Percentiles rank a stretch among this genome's conserved stretches.
phyloP scores from a whole-genome alignment of 2,888 invertebrate genomes.

The Hirtodrosophila histrioides region DNA sequence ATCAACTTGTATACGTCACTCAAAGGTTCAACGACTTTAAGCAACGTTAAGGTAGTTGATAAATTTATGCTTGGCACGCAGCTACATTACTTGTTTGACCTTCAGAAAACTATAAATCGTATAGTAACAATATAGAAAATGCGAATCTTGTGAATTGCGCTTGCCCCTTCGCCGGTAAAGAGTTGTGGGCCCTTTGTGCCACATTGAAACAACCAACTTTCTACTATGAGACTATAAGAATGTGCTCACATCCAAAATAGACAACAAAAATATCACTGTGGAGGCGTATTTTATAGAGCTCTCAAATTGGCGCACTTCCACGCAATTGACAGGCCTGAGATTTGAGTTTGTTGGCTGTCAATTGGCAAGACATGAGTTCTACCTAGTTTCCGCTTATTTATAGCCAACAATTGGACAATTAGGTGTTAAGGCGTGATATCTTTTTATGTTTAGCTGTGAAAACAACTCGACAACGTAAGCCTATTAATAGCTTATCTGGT shows the following conservation, averaged over 20 bases:
- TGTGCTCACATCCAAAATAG: slow-evolving; percentile 20
- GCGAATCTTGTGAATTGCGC: slow-evolving; percentile 24
- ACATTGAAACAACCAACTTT: slow-evolving; percentile 40
- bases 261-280: slow-evolving; percentile 16
- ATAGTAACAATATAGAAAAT: slow-evolving; percentile 34
- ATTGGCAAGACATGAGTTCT: slow-evolving; percentile 31
- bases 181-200: slow-evolving; percentile 32
- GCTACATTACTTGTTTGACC: slow-evolving; percentile 60
- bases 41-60: slow-evolving; percentile 4
- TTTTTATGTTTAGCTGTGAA: slow-evolving; percentile 21
- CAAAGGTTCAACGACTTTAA: slow-evolving; percentile 59
- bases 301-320: slow-evolving; percentile 28
- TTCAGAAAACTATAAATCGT: slow-evolving; percentile 59
- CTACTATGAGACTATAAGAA: slow-evolving; percentile 15
- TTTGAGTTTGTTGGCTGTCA: slow-evolving; percentile 50
- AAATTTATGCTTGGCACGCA: slow-evolving; percentile 64
- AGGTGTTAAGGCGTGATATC: slow-evolving; percentile 47
- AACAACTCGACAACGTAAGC: slow-evolving; percentile 42
- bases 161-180: background rate
- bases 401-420: slow-evolving; percentile 61
- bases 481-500: slow-evolving; percentile 43
- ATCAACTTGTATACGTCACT: slow-evolving; percentile 41
- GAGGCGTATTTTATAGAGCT: slow-evolving; percentile 47
- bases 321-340: slow-evolving; percentile 10
- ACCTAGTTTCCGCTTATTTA: slow-evolving; percentile 52